Evolutionary conservation across 2,888 invertebrate species (phyloP).

Genomic region (Piscicola geometra): DNA sequence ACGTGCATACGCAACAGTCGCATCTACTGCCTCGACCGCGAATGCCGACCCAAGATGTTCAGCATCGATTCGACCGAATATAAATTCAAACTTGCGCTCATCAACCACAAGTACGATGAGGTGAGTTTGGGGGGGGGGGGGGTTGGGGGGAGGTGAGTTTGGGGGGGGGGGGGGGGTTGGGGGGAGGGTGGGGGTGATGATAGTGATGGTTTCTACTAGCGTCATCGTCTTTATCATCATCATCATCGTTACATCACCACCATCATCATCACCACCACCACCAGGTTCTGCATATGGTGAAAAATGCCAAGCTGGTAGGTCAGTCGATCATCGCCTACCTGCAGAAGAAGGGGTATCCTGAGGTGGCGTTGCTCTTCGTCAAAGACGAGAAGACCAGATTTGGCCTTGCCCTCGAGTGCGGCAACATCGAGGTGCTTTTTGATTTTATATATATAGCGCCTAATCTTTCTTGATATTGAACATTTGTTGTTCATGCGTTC

Average conservation of each 20-base stretch:
- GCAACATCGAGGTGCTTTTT: conserved; percentile 86
- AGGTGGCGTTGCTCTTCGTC: conserved; percentile 96
- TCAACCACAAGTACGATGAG: conserved; percentile 68
- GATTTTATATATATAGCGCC: too few species aligned
- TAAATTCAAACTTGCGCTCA: conserved; percentile 91
- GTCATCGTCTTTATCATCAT: too few species aligned
- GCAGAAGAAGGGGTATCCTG: conserved; percentile 98
- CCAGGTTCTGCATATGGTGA: conserved; percentile 75
- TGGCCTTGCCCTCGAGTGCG: conserved; percentile 90
- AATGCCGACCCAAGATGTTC: conserved; percentile 80
- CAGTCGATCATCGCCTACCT: conserved; percentile 98
- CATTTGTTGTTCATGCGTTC: too few species aligned
- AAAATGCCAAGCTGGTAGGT: conserved; percentile 90
- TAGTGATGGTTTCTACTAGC: too few species aligned
- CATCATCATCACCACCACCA: background rate
- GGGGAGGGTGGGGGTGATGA: background rate
- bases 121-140: conserved; percentile 43
- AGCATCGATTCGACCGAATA: conserved; percentile 95
- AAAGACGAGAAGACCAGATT: conserved; percentile 96
- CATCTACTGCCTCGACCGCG: conserved; percentile 89
- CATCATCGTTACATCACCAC: too few species aligned
- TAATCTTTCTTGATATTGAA: too few species aligned
- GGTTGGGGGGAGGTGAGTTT: background rate
- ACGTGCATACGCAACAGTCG: conserved; percentile 78
- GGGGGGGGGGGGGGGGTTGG: background rate